Base-by-base conservation (phyloP, 2,888 invertebrate genomes). In the Endomychus coccineus region DNA sequence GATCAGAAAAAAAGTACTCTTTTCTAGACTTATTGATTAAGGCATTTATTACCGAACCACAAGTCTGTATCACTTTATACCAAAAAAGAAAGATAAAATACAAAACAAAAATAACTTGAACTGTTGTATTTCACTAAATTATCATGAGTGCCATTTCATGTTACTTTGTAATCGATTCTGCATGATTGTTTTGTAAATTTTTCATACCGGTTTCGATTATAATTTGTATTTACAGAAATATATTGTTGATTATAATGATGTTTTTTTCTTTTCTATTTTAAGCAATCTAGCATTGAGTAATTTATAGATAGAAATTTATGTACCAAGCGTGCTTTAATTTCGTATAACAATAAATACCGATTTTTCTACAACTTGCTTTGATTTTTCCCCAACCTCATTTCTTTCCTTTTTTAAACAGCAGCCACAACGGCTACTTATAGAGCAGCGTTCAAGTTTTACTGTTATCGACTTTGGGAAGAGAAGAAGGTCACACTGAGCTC, bases 311-410 rank as follows among this genome's bases (percentile, higher is more conserved):
- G 53, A 59, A 60, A 55, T 61, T 62, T 62, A 58, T 65, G 64
- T 66, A 67, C 65, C 65, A 62, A 64, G 65, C 64, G 66, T 66
- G 67, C 67, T 67, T 66, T 64, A 65, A 58, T 66, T 67, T 64
- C 62, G 55, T 61, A 60, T 54, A 51, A 45, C 49, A 64, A 64
- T 66, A 65, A 66, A 67, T 62, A 66, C 63, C 59, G 62, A 64
- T 64, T 66, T 66, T 66, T 65, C 58, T 57, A 58, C n/a, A n/a
- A n/a, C n/a, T n/a, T n/a, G n/a, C n/a, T n/a, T n/a, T n/a, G n/a
- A n/a, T n/a, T n/a, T n/a, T n/a, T n/a, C n/a, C n/a, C n/a, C n/a
- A n/a, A n/a, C n/a, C n/a, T n/a, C n/a, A n/a, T n/a, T n/a, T n/a
- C n/a, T n/a, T n/a, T n/a, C n/a, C n/a, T n/a, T n/a, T n/a, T n/a